A percentile compares a stretch with the other conserved stretches of the same genome.
Evolutionary conservation across 2,888 invertebrate species (phyloP).

Genomic region (Venusia cambrica): DNA sequence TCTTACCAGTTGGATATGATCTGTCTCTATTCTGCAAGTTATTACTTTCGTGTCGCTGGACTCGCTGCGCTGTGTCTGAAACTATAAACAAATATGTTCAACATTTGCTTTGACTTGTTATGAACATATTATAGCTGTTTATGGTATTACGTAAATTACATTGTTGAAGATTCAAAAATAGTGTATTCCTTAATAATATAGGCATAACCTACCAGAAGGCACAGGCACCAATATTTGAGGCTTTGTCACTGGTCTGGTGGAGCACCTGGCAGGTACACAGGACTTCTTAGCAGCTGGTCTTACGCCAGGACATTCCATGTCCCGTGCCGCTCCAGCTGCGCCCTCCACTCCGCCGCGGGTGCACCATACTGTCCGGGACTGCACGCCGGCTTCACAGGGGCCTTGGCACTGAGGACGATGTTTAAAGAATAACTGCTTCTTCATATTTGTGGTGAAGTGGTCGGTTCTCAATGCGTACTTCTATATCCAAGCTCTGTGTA

Average conservation of each 20-base stretch:
- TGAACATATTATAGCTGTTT: too few species aligned
- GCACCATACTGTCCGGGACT: conserved; percentile 79
- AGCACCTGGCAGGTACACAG: conserved; percentile 62
- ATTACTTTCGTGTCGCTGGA: conserved; percentile 68
- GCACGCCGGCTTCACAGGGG: conserved; percentile 73
- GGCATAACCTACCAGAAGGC: conserved; percentile 40
- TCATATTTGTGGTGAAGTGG: too few species aligned
- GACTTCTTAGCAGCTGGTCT: conserved; percentile 66
- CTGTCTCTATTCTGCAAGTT: conserved; percentile 55
- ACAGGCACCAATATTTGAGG: conserved; percentile 46
- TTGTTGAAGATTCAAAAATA: too few species aligned
- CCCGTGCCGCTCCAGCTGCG: conserved; percentile 57
- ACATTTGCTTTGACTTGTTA: too few species aligned
- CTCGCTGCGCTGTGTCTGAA: conserved; percentile 67
- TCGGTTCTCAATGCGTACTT: too few species aligned
- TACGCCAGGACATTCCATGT: conserved; percentile 67
- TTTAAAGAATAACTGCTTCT: too few species aligned
- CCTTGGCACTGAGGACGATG: conserved; percentile 57
- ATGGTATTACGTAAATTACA: too few species aligned
- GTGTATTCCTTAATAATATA: too few species aligned
- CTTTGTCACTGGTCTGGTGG: conserved; percentile 49
- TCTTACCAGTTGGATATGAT: conserved; percentile 54
- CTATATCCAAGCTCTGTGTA: too few species aligned
- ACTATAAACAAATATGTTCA: conserved; percentile 39
- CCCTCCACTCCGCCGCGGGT: conserved; percentile 64